Evolutionary conservation across 2,888 invertebrate species (phyloP).

Genomic region (Heliconius cydno): DNA sequence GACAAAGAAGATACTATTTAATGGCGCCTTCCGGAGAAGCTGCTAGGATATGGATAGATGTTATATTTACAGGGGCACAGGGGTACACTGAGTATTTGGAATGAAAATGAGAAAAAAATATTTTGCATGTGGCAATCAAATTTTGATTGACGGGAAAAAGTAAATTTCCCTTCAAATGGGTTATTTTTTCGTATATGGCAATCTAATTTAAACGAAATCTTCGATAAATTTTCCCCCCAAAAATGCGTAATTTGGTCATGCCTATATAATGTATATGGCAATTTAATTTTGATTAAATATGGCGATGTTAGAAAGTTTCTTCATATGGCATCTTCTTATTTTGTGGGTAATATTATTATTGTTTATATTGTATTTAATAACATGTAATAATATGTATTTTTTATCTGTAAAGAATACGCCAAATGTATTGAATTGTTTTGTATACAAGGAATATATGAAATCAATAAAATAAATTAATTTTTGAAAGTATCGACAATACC

Average conservation of each 20-base stretch:
- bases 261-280: neutral
- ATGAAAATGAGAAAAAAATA: slow-evolving; percentile 46
- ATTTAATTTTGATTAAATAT: neutral
- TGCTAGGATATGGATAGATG: slow-evolving; percentile 98
- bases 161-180: neutral
- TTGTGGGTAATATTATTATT: neutral
- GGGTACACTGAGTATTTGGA: slow-evolving; percentile 86
- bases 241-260: too few species aligned
- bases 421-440: neutral
- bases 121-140: slow-evolving; percentile 1
- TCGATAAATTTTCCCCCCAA: too few species aligned
- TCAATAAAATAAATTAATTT: neutral
- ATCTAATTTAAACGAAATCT: neutral
- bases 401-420: too few species aligned
- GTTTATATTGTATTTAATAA: neutral
- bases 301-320: neutral
- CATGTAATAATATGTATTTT: neutral
- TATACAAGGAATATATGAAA: neutral
- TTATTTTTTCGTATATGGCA: neutral
- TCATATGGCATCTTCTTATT: neutral
- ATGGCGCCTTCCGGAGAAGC: slow-evolving; percentile 97
- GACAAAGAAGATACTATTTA: slow-evolving; percentile 93
- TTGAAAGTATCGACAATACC: neutral
- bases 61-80: slow-evolving; percentile 95
- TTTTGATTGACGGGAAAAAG: neutral